Evolutionary conservation across 2,888 invertebrate species (phyloP).

Genomic region (Amphipoea lucens): DNA sequence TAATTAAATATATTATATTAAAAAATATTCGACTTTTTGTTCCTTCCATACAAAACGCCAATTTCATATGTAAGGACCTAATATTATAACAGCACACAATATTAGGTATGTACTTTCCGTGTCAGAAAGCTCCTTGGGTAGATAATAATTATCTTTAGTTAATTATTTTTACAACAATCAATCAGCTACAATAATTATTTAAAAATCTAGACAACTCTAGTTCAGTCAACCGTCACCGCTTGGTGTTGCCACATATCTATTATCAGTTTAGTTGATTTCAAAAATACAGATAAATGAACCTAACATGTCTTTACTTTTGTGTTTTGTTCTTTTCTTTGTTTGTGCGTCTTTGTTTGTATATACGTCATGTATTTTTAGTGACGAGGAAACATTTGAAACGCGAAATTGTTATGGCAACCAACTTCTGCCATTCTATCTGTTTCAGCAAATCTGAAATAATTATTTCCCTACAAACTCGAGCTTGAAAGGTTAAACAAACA

Average conservation of each 20-base stretch:
- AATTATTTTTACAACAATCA: too few relatives aligned
- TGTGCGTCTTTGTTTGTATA: not conserved
- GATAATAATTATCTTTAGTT: not conserved
- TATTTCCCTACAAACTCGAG: not conserved
- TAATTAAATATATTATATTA: too few relatives aligned
- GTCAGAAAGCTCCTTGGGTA: not conserved
- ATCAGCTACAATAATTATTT: too few relatives aligned
- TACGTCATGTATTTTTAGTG: not conserved
- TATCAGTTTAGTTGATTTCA: not conserved
- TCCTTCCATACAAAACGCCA: too few relatives aligned
- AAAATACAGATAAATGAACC: not conserved
- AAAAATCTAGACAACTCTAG: too few relatives aligned
- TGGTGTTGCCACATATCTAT: too few relatives aligned
- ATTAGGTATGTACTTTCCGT: not conserved
- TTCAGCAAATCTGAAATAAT: not conserved
- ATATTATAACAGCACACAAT: too few relatives aligned
- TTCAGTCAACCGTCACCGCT: too few relatives aligned
- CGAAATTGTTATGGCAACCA: not conserved
- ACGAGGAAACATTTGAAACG: not conserved
- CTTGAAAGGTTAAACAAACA: constrained; percentile 2
- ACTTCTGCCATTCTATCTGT: not conserved
- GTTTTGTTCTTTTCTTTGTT: not conserved
- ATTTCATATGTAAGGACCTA: too few relatives aligned
- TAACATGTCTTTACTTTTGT: not conserved
- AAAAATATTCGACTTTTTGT: too few relatives aligned